Conservation (phyloP, 2,797 vertebrate genomes). For the Chelonia mydas region DNA sequence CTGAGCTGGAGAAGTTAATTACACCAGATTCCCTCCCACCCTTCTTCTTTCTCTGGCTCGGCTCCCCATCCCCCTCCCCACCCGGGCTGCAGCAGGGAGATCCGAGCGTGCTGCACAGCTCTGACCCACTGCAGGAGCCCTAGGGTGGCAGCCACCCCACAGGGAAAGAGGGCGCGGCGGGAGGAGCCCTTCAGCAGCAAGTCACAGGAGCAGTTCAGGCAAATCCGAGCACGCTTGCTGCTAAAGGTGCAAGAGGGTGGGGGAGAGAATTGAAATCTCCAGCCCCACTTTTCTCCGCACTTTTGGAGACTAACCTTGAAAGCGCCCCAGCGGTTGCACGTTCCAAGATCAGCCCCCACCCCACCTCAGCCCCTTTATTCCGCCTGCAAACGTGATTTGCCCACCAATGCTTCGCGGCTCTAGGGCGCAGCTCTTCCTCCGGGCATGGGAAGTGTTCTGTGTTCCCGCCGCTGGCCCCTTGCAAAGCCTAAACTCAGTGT, state of each 20-base stretch:
- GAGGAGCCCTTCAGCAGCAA: not conserved
- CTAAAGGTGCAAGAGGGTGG: not conserved
- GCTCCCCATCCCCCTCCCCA: not conserved
- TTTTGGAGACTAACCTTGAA: not conserved
- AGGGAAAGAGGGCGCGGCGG: slow-evolving; percentile 44
- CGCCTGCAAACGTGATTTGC: not conserved
- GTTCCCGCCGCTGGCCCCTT: not conserved
- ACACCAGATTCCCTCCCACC: not conserved
- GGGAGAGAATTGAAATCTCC: not conserved
- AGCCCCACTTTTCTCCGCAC: not conserved
- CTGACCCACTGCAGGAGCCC: not conserved
- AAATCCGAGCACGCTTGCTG: not conserved
- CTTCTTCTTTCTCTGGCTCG: not conserved
- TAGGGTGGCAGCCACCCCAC: not conserved
- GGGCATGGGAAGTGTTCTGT: not conserved
- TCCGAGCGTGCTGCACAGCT: not conserved
- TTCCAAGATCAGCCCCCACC: not conserved
- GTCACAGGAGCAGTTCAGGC: not conserved
- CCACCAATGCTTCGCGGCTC: not conserved
- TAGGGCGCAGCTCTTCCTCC: not conserved
- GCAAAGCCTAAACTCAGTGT: not conserved
- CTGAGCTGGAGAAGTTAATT: slow-evolving; percentile 39
- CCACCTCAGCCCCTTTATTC: not conserved
- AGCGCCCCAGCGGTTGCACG: not conserved
- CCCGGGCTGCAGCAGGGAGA: not conserved